Percentiles rank a stretch among this genome's conserved stretches.
These are phyloP conservation scores for Cossypha caffra DNA, from an alignment of 2,797 vertebrate species.

Conservation along the genomic window DNA sequence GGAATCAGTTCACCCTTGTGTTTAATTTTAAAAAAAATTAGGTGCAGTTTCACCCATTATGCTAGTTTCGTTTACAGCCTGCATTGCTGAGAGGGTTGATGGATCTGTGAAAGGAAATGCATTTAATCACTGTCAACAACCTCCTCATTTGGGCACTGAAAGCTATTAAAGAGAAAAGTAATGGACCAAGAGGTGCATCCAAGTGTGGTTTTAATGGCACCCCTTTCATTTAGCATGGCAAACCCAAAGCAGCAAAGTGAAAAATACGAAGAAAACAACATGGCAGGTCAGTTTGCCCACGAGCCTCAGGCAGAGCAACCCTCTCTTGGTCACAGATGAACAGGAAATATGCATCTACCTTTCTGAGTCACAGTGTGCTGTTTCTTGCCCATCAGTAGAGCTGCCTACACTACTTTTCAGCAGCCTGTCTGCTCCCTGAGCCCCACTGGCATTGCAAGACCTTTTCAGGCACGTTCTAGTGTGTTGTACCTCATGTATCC, in stretches of 20 bases:
- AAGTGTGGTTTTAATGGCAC: background rate
- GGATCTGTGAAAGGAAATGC: background rate
- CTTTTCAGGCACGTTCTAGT: background rate
- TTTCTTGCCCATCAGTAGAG: background rate
- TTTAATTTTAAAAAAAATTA: background rate
- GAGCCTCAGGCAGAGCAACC: background rate
- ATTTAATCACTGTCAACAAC: background rate
- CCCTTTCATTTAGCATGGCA: background rate
- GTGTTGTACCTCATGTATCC: background rate
- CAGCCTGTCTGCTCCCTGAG: background rate
- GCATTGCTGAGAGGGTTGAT: background rate
- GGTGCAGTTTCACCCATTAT: background rate
- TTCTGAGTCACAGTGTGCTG: background rate
- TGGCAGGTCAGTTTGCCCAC: background rate
- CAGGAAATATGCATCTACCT: background rate
- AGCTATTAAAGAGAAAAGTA: background rate
- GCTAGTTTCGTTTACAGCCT: background rate
- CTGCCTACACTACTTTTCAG: background rate
- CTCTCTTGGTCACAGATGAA: background rate
- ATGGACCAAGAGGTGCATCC: background rate
- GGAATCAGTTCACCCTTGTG: background rate
- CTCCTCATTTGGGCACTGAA: background rate
- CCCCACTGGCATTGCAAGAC: background rate
- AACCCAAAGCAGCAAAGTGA: background rate
- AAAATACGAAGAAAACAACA: background rate